Conservation (phyloP, 2,888 invertebrate genomes). For the Caenorhabditis imperialis region DNA sequence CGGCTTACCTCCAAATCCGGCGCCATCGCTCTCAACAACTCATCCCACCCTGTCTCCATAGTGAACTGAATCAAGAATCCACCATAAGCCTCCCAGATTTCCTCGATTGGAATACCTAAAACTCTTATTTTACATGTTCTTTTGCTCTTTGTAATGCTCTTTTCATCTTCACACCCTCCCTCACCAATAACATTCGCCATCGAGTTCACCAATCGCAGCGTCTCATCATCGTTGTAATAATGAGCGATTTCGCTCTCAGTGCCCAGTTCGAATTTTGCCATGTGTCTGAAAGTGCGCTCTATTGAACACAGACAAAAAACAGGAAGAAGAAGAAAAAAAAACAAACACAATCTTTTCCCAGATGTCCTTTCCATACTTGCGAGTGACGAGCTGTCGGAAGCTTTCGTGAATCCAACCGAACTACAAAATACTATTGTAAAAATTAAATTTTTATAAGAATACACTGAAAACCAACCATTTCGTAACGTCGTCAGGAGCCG, state of each 20-base stretch:
- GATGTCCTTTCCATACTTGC: constrained; percentile 75
- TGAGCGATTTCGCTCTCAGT: constrained; percentile 74
- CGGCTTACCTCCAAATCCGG: constrained; percentile 72
- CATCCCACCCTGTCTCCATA: constrained; percentile 78
- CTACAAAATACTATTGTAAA: too few species aligned
- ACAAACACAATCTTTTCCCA: constrained; percentile 76
- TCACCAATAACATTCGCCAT: constrained; percentile 74
- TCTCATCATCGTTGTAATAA: constrained; percentile 76
- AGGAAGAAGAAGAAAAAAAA: background rate
- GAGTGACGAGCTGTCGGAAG: constrained; percentile 73
- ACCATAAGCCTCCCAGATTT: constrained; percentile 78
- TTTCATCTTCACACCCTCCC: too few species aligned
- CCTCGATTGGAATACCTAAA: constrained; percentile 74
- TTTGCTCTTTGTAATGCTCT: background rate
- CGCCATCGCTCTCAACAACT: constrained; percentile 75
- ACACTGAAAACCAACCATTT: too few species aligned
- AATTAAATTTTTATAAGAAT: too few species aligned
- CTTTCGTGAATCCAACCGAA: constrained; percentile 77
- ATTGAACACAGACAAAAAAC: background rate
- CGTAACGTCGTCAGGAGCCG: too few species aligned
- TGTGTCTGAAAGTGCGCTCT: constrained; percentile 60
- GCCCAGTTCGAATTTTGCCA: constrained; percentile 76
- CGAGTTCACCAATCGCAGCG: constrained; percentile 72
- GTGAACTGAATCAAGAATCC: constrained; percentile 77
- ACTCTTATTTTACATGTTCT: background rate